These are phyloP conservation scores for Drosophila kanekoi DNA, from an alignment of 2,888 invertebrate genomes.

Conservation along the genomic window DNA sequence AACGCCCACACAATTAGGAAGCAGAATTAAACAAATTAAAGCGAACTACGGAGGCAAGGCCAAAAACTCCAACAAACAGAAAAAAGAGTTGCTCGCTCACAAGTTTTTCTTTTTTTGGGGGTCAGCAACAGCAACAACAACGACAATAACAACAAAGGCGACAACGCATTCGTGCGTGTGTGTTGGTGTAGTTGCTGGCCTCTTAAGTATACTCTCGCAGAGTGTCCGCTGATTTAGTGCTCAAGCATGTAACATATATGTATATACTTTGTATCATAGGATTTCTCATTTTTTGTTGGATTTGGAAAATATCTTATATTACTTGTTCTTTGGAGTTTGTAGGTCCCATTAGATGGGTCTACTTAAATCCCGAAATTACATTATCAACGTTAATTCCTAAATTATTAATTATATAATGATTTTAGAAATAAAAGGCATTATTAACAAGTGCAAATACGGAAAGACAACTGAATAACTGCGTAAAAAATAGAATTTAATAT, in stretches of 20 bases:
- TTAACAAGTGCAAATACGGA: too few relatives aligned
- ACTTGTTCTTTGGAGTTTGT: too few relatives aligned
- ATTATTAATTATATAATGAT: too few relatives aligned
- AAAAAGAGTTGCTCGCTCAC: slow-evolving; percentile 50
- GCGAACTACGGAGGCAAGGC: slow-evolving; percentile 42
- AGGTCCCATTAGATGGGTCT: too few relatives aligned
- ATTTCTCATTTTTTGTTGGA: too few relatives aligned
- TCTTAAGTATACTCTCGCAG: slow-evolving; percentile 38
- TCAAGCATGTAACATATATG: neutral
- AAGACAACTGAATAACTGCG: too few relatives aligned
- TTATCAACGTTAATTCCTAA: too few relatives aligned
- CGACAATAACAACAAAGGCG: slow-evolving; percentile 1
- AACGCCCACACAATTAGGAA: slow-evolving; percentile 75
- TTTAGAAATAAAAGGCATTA: too few relatives aligned
- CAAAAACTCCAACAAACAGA: slow-evolving; percentile 23
- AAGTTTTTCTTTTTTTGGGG: slow-evolving; percentile 45
- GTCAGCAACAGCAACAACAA: slow-evolving; percentile 42
- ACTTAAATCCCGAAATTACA: too few relatives aligned
- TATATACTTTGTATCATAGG: too few relatives aligned
- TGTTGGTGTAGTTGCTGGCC: slow-evolving; percentile 43
- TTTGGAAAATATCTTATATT: too few relatives aligned
- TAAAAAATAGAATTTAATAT: too few relatives aligned
- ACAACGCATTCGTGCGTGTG: slow-evolving; percentile 29
- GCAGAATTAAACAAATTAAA: slow-evolving; percentile 40
- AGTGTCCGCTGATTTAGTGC: slow-evolving; percentile 2